Base-by-base conservation (phyloP, 2,113 vertebrate species). In the Cisticola juncidis region DNA sequence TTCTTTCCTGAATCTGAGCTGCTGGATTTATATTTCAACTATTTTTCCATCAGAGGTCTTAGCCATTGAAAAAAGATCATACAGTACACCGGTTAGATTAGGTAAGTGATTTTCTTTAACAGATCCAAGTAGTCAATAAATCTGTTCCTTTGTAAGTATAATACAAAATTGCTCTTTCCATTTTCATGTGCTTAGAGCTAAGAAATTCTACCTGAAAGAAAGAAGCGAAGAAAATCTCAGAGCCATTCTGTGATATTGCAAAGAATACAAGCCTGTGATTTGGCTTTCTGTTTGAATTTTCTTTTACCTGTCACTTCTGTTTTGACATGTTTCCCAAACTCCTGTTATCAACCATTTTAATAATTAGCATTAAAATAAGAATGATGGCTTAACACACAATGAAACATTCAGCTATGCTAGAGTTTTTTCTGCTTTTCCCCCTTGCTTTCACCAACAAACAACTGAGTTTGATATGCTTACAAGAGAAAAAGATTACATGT, bases 311-410 rank as follows among this genome's bases (percentile, higher is more conserved):
- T 94, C 74, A 74, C 68, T 88, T 88, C 56, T 92, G 36, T 73
- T 96, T 91, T 86, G 90, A 88, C 28, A n/a, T 61, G 42, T 95
- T 96, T 96, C 51, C 22, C 45, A 92, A 62, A 78, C n/a, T 91
- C 40, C 42, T 72, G 53, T 81, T 91, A 81, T 45, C 69, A 91
- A n/a, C 24, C 31, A 28, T 92, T 88, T 60, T 90, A 65, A 81
- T 94, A 23, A 90, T 71, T 88, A 38, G 38, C 35, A 74, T 91
- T 83, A 81, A 90, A 86, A 91, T 68, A 73, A 64, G 60, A 93
- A 40, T 56, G 51, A 86, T 48, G 45, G 20, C 78, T 95, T 92
- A 86, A 57, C 14, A 54, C 89, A 86, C 54, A 96, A 86, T 78
- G 44, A 38, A 96, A 54, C 29, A 77, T 68, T 88, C 66, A 90